Percentiles rank a stretch among this genome's conserved stretches.
phyloP scores from a whole-genome alignment of 2,113 vertebrate genomes.

The Atractosteus spatula region DNA sequence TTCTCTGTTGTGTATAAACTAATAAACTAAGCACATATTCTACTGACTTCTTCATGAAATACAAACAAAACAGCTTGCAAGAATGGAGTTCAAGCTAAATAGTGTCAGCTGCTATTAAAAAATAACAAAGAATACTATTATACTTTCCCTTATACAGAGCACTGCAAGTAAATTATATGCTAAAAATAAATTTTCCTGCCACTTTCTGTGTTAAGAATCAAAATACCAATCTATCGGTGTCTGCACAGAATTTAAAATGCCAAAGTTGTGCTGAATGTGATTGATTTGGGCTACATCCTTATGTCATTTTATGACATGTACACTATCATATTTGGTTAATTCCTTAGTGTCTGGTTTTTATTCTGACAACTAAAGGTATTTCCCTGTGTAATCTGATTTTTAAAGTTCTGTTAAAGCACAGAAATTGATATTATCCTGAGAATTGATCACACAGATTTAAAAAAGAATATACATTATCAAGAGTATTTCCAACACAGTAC shows the following conservation, averaged over 20 bases:
- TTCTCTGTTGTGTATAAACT: too few relatives aligned
- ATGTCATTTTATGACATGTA: not conserved
- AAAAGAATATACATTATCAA: constrained; percentile 7
- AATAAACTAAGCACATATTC: not conserved
- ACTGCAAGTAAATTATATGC: not conserved
- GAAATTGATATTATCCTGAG: constrained; percentile 23
- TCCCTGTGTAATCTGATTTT: constrained; percentile 5
- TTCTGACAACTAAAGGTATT: not conserved
- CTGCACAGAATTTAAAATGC: not conserved
- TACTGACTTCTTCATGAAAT: not conserved
- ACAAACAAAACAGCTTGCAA: not conserved
- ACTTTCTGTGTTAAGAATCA: not conserved
- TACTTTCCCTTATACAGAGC: not conserved
- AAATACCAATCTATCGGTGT: not conserved
- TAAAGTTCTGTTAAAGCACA: not conserved
- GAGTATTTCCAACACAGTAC: not conserved
- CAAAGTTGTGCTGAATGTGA: not conserved
- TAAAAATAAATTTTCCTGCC: not conserved
- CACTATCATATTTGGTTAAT: constrained; percentile 2
- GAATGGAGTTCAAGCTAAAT: not conserved
- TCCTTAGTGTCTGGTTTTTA: not conserved
- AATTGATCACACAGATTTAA: constrained; percentile 13
- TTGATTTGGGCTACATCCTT: not conserved
- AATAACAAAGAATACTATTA: not conserved
- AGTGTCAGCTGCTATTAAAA: not conserved